Percentiles rank a stretch among this genome's conserved stretches.
Conservation (phyloP, 2,113 vertebrate species). For the Lepisosteus oculatus region DNA sequence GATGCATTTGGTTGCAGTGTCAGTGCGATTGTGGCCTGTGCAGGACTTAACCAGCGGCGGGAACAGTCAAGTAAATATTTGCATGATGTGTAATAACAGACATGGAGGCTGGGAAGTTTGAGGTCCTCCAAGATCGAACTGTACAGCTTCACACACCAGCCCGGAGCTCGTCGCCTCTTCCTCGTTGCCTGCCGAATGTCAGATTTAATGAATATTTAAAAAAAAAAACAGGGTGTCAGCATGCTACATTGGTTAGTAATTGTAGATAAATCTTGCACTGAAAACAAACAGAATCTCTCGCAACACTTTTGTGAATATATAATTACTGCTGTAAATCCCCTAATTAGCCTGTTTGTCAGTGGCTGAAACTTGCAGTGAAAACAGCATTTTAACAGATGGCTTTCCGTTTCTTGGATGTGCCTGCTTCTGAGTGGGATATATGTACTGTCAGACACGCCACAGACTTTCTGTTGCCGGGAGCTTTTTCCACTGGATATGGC, state of each 20-base stretch:
- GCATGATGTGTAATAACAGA: neutral
- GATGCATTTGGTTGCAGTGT: no score
- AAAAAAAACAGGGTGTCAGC: conserved; percentile 26
- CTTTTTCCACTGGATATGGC: conserved; percentile 34
- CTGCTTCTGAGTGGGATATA: conserved; percentile 26
- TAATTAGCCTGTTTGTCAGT: conserved; percentile 56
- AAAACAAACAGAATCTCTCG: conserved; percentile 40
- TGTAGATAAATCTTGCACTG: conserved; percentile 36
- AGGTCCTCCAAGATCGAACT: conserved; percentile 26
- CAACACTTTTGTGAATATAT: conserved; percentile 48
- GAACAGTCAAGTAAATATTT: neutral
- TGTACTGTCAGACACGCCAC: conserved; percentile 50
- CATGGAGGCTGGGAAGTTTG: conserved; percentile 33
- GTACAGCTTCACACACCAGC: conserved; percentile 40
- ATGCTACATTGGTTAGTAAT: conserved; percentile 63
- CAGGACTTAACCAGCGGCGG: no score
- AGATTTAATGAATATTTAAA: conserved; percentile 48
- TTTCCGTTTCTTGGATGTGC: conserved; percentile 50
- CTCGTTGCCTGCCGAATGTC: conserved; percentile 67
- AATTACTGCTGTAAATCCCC: conserved; percentile 53
- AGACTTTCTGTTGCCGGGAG: conserved; percentile 43
- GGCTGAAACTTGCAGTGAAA: neutral
- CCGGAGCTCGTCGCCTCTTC: conserved; percentile 56
- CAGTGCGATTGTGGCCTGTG: no score
- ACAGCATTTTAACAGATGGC: conserved; percentile 51